Evolutionary conservation across 2,113 vertebrate species (phyloP), one percentile per base, ranked within the genome.

Genomic region (Notarius lentiginosus): DNA sequence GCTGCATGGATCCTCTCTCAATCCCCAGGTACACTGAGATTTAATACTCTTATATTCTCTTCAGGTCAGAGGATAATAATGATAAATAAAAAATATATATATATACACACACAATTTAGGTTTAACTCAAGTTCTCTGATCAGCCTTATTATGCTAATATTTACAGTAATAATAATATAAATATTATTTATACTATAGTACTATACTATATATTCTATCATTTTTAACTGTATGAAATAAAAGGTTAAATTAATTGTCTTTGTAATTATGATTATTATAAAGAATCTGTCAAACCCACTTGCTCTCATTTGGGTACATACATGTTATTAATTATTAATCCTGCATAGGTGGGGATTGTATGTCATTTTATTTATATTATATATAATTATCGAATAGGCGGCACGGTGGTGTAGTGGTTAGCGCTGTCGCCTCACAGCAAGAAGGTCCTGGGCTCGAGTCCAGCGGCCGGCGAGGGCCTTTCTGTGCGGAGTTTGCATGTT

Each of bases 1-100:
- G 93, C 89, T 95, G 22, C 94, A 95, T 15, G 95, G 95, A 2
- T 72, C 91, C 0, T 14, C 55, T 1, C 86, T 17, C 1, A 61
- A 93, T 10, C 18, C 22, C 1, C 91, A 84, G 61, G 95, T 95
- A 82, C 90, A 60, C n/a, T 20, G 58, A 79, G 58, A 18, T 58
- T 79, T 58, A 18, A 30, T 60, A 10, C 15, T 30, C 51, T 79
- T 8, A 34, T 30, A 58, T 56, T 30, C 47, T 75, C 4, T 51
- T 22, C 20, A 41, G 17, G 15, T 70, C 22, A 51, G n/a, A 76
- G 47, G 20, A 49, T 51, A 77, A 77, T 53, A 77, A 75, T 75
- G 12, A 41, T 41, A 41, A 53, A 27, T 27, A 2, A 27, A 49
- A 72, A 0, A 30, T 41, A 22, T 10, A 20, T 47, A 4, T 73